Base-by-base conservation (phyloP, 2,888 invertebrate species). In the Athripsodes cinereus region DNA sequence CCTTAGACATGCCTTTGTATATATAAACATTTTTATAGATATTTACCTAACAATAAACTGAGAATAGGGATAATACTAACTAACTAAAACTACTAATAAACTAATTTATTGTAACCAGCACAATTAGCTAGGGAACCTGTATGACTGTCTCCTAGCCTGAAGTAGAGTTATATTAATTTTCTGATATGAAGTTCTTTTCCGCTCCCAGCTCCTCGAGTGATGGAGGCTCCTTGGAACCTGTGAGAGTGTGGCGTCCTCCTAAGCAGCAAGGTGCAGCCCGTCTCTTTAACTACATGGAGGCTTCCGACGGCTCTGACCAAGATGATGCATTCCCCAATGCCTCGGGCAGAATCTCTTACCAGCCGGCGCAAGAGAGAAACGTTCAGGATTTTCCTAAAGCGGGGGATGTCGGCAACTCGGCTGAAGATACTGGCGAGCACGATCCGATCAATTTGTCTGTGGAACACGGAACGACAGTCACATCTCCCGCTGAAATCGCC, bases 281-380 rank as follows among this genome's bases (percentile, higher is more conserved):
- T 60, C 78, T 87, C 56, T 87, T 87, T 75, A 86, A 82, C 68
- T 88, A 84, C 78, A 80, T 86, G 79, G 88, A 85, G 74, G 88
- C 87, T 63, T 83, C 81, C 65, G 87, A 87, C 75, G 85, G 85
- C 66, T 75, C 60, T 68, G 68, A 26, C 64, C 69, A 54, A 63
- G 64, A 62, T 20, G 58, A 62, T 57, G 16, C 40, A 40, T 60
- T 61, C 57, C 56, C 57, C 34, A 55, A 47, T 47, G 40, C 71
- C 75, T 70, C 75, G 76, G 61, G 48, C 44, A 61, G 58, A 22
- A 66, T 66, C 31, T 44, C 53, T 40, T 58, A 52, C 48, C 48
- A 53, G 40, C 52, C 59, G 51, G 31, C 49, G 55, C 52, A 52
- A 31, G 57, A 58, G 51, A 60, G 62, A 52, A 59, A 53, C 70